phyloP scores from a whole-genome alignment of 2,797 vertebrate genomes.

The Antennarius maculatus region DNA sequence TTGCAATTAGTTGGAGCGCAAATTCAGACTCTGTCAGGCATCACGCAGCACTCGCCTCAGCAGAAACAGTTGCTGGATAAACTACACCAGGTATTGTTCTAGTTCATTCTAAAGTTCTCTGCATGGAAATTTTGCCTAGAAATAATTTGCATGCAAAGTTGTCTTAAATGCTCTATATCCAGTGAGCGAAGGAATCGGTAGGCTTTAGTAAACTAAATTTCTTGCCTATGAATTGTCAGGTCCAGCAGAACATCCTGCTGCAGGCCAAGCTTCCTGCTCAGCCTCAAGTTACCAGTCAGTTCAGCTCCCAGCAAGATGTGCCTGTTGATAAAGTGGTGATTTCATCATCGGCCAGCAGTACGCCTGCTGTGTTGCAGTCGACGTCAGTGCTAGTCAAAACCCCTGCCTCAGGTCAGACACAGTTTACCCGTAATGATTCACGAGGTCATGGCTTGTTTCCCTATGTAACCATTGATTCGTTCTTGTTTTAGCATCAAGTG shows the following conservation, averaged over 20 bases:
- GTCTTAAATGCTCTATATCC: background rate
- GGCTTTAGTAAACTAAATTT: background rate
- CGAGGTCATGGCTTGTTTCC: background rate
- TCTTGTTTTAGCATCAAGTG: constrained; percentile 74
- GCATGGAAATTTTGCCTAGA: too few species aligned
- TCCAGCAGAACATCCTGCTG: constrained; percentile 88
- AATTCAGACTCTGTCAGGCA: constrained; percentile 84
- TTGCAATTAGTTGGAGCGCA: constrained; percentile 86
- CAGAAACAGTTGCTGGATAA: constrained; percentile 91
- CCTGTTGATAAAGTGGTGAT: constrained; percentile 72
- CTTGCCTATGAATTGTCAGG: constrained; percentile 67
- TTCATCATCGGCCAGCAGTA: constrained; percentile 57
- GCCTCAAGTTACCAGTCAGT: constrained; percentile 79
- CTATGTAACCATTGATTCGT: constrained; percentile 13
- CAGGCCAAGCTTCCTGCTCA: constrained; percentile 83
- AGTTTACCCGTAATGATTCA: fast-evolving
- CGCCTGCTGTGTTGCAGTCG: constrained; percentile 79
- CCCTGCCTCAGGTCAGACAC: constrained; percentile 73
- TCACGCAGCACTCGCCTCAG: constrained; percentile 82
- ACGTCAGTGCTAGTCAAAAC: constrained; percentile 84
- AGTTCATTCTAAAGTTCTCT: background rate
- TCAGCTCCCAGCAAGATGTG: constrained; percentile 83
- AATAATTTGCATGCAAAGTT: too few species aligned
- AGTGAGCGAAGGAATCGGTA: background rate
- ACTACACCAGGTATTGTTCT: constrained; percentile 87